Evolutionary conservation across 2,888 invertebrate genomes (phyloP).

Genomic region (Pediacus dermestoides): DNA sequence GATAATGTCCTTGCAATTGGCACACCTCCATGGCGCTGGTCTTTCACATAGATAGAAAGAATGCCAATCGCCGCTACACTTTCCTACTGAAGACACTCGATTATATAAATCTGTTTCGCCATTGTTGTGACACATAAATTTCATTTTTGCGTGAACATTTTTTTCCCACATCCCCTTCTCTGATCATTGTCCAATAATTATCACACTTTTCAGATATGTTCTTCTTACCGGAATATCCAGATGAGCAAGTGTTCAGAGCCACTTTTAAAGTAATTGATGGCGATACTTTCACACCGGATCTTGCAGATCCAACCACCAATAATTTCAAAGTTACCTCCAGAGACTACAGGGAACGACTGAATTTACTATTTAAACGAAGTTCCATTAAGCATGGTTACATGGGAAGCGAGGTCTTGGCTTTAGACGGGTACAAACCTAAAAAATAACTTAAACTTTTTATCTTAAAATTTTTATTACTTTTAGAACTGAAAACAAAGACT

Average conservation of each 20-base stretch:
- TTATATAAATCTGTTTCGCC: too few relatives aligned
- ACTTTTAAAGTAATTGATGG: constrained; percentile 70
- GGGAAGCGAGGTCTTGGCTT: constrained; percentile 75
- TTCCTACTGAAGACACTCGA: too few relatives aligned
- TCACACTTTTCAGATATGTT: constrained; percentile 73
- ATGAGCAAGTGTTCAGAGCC: constrained; percentile 79
- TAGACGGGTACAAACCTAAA: constrained; percentile 68
- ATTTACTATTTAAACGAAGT: constrained; percentile 70
- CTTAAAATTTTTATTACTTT: constrained; percentile 26
- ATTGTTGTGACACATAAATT: too few relatives aligned
- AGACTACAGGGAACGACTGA: constrained; percentile 72
- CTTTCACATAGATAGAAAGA: too few relatives aligned
- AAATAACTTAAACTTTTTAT: constrained; percentile 15
- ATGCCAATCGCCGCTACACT: too few relatives aligned
- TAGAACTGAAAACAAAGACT: constrained; percentile 66
- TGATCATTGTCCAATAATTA: too few relatives aligned
- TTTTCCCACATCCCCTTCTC: too few relatives aligned
- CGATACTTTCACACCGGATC: constrained; percentile 65
- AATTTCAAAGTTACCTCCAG: constrained; percentile 70
- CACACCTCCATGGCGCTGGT: too few relatives aligned
- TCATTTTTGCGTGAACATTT: too few relatives aligned
- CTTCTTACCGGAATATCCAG: constrained; percentile 66
- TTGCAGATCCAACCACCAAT: constrained; percentile 64
- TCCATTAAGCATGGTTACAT: constrained; percentile 72
- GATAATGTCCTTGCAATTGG: too few relatives aligned